These are phyloP conservation scores for Erethizon dorsatum DNA, from an alignment of 2,797 vertebrate genomes.

Conservation along the genomic window DNA sequence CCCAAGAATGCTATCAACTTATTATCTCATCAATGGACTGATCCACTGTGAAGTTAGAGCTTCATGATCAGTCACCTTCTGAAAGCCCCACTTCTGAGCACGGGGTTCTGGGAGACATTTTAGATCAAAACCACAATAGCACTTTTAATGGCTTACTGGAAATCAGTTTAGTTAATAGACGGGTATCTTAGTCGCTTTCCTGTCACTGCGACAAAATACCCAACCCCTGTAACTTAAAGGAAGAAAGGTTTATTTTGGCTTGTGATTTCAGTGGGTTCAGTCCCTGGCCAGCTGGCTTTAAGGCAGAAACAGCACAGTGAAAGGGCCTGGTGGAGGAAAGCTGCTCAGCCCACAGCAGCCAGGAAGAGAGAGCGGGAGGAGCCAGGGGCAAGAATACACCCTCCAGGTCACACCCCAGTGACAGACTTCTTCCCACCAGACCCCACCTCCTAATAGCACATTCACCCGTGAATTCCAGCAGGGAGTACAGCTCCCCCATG, in stretches of 20 bases:
- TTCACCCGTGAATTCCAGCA: background rate
- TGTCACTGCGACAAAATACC: background rate
- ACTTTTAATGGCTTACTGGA: background rate
- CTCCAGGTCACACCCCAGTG: background rate
- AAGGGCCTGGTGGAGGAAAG: too few relatives aligned
- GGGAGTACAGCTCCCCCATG: background rate
- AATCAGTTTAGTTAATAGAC: constrained; percentile 9
- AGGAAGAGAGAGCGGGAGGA: background rate
- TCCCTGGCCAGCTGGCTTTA: background rate
- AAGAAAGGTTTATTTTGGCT: background rate
- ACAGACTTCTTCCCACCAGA: background rate
- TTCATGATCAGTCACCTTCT: background rate
- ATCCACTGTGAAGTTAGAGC: background rate
- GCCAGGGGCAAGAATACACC: background rate
- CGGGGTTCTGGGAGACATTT: background rate
- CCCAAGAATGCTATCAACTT: background rate
- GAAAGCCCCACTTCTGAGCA: background rate
- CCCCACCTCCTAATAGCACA: background rate
- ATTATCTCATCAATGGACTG: background rate
- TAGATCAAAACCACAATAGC: background rate
- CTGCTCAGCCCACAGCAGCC: background rate
- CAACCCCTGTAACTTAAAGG: background rate
- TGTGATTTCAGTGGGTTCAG: background rate
- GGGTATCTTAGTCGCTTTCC: background rate
- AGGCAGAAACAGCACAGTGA: background rate